A percentile compares a stretch with the other conserved stretches of the same genome.
Conservation (phyloP, 2,113 vertebrate genomes). For the Alethe diademata region DNA sequence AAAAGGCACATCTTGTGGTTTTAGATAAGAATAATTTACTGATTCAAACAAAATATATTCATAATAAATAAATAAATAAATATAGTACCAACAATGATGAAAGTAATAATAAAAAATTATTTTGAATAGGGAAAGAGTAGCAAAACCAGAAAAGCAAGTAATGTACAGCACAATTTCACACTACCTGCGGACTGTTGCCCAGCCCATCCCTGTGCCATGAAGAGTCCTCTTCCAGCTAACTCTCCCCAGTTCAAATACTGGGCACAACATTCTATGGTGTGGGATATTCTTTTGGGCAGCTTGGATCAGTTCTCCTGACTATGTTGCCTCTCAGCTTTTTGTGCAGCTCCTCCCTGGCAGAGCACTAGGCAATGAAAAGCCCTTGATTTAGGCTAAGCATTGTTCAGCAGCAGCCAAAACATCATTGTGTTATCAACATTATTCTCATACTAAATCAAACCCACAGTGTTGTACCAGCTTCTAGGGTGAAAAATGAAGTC, state of each 20-base stretch:
- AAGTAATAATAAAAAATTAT: background rate
- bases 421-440: background rate
- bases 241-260: background rate
- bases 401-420: background rate
- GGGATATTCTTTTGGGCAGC: background rate
- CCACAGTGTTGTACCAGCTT: background rate
- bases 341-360: background rate
- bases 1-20: background rate
- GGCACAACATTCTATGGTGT: too few species aligned
- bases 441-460: background rate
- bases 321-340: background rate
- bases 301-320: background rate
- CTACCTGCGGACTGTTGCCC: fast-evolving
- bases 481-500: background rate
- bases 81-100: background rate
- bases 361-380: background rate
- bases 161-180: background rate
- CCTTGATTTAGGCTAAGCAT: background rate
- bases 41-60: background rate
- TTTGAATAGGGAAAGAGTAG: background rate
- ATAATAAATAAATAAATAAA: background rate
- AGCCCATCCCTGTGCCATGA: background rate
- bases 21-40: background rate
- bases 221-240: too few species aligned
- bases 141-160: background rate